Conservation (phyloP, 2,888 invertebrate genomes). For the Drosophila siamana region DNA sequence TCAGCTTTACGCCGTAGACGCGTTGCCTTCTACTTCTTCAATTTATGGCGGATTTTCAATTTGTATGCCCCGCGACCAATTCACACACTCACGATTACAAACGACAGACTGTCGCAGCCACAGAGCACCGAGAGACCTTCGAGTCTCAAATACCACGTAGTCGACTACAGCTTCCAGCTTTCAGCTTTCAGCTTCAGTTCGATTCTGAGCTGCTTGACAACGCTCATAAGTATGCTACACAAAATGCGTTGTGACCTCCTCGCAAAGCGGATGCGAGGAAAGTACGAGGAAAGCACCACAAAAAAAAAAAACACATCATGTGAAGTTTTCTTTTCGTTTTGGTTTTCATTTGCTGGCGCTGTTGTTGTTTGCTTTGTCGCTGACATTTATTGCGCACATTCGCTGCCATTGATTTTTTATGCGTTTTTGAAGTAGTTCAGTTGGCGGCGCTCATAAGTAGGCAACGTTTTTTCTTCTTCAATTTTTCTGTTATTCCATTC, state of each 20-base stretch:
- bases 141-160: conserved; percentile 9
- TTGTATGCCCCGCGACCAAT: conserved; percentile 63
- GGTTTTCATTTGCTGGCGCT: conserved; percentile 32
- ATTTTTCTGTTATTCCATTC: conserved; percentile 50
- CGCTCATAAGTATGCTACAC: conserved; percentile 63
- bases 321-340: conserved; percentile 67
- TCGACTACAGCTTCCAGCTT: conserved; percentile 5
- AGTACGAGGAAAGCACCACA: no score
- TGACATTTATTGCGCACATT: conserved; percentile 81
- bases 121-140: conserved; percentile 11
- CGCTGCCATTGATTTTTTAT: conserved; percentile 80
- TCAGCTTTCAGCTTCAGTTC: neutral
- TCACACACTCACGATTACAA: conserved; percentile 41
- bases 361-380: conserved; percentile 58
- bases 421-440: conserved; percentile 78
- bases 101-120: neutral
- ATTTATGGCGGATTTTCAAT: conserved; percentile 82
- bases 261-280: neutral
- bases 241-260: conserved; percentile 30
- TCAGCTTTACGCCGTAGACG: conserved; percentile 69
- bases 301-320: conserved; percentile 37
- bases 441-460: conserved; percentile 67
- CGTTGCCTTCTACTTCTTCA: conserved; percentile 71
- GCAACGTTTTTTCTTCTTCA: conserved; percentile 56
- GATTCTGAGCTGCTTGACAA: conserved; percentile 18